These are phyloP conservation scores for Sternotherus odoratus DNA, from an alignment of 2,797 vertebrate genomes.

Conservation along the genomic window DNA sequence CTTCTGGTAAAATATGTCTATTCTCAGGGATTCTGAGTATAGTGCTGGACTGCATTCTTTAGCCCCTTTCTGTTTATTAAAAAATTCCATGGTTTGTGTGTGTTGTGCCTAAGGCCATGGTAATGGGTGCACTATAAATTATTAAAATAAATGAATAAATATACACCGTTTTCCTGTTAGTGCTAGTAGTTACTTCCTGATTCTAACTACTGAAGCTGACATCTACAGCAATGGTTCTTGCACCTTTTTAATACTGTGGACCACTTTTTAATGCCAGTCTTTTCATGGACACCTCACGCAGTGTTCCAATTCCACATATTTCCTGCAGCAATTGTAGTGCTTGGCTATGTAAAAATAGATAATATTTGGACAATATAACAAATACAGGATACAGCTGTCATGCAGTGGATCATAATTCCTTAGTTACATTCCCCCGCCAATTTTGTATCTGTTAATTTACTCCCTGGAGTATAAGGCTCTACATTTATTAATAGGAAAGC, in stretches of 20 bases:
- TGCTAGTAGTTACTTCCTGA: neutral
- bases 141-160: neutral
- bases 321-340: neutral
- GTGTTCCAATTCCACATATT: neutral
- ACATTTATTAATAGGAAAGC: neutral
- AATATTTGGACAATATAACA: neutral
- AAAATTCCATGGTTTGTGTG: fast-evolving
- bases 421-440: neutral
- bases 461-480: neutral
- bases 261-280: neutral
- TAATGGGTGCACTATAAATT: neutral
- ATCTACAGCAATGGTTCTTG: neutral
- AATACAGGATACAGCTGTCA: neutral
- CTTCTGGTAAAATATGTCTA: neutral
- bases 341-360: neutral
- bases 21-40: neutral
- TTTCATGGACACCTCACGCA: neutral
- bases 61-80: neutral
- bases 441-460: slow-evolving; percentile 19
- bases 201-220: neutral
- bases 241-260: neutral
- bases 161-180: neutral
- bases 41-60: neutral
- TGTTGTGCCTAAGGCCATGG: neutral
- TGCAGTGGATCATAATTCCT: neutral